These are phyloP conservation scores for Xerus inauris DNA, from an alignment of 2,113 vertebrate genomes.

Conservation along the genomic window DNA sequence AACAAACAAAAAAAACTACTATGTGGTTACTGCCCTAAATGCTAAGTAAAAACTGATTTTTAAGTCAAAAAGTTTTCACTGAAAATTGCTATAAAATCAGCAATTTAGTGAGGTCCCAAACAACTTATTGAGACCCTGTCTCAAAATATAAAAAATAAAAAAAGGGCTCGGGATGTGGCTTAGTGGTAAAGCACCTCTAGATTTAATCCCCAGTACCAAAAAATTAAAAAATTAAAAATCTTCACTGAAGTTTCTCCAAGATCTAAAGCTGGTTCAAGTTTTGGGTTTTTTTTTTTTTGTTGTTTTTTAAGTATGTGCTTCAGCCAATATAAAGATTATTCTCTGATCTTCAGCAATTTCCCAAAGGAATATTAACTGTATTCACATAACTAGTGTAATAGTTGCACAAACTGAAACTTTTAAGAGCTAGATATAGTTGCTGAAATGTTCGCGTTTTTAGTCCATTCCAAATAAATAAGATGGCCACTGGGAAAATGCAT, in stretches of 20 bases:
- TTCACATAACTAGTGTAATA: neutral
- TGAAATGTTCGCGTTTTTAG: neutral
- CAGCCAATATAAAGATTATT: neutral
- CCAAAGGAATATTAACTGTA: neutral
- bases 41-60: neutral
- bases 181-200: too few species aligned
- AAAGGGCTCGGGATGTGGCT: too few species aligned
- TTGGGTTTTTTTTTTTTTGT: too few species aligned
- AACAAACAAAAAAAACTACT: neutral
- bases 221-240: too few species aligned
- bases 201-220: too few species aligned
- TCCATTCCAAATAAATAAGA: conserved; percentile 13
- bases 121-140: too few species aligned
- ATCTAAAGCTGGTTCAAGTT: conserved; percentile 9
- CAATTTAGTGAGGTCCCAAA: too few species aligned
- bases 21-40: neutral
- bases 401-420: neutral
- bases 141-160: too few species aligned
- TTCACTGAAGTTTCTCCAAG: conserved; percentile 27
- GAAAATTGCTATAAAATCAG: too few species aligned
- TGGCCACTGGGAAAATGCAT: neutral
- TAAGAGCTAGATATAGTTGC: neutral
- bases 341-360: neutral
- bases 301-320: neutral
- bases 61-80: neutral